These are phyloP conservation scores for Acanthochromis polyacanthus DNA, from an alignment of 2,113 vertebrate genomes.

Conservation along the genomic window DNA sequence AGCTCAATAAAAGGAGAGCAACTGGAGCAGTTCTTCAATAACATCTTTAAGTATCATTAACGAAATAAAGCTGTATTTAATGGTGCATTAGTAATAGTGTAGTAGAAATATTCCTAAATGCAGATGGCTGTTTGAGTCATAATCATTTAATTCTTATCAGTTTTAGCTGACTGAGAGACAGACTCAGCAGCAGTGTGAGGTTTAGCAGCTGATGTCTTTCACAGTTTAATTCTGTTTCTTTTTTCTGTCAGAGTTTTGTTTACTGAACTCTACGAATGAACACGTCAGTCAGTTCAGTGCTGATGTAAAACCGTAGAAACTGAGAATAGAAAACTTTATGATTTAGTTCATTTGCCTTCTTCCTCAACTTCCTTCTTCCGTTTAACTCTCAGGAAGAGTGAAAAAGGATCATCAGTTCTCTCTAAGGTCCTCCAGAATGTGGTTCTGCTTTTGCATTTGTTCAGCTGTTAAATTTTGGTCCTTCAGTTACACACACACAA, in stretches of 20 bases:
- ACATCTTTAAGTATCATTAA: no score
- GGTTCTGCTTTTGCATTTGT: background rate
- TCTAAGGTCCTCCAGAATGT: slow-evolving; percentile 9
- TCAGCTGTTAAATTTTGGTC: background rate
- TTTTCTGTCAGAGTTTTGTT: background rate
- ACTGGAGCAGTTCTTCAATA: no score
- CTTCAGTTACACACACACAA: background rate
- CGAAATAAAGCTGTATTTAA: no score
- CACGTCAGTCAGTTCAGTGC: background rate
- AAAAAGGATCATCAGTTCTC: slow-evolving; percentile 7
- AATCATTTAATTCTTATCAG: no score
- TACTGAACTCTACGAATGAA: background rate
- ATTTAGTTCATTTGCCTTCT: background rate
- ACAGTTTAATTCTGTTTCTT: background rate
- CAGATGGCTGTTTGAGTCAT: no score
- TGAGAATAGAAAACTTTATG: background rate
- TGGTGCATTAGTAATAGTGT: no score
- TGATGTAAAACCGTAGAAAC: background rate
- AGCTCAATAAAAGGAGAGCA: no score
- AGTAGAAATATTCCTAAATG: no score
- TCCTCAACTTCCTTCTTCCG: slow-evolving; percentile 5
- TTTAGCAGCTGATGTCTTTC: background rate
- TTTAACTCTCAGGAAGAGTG: background rate
- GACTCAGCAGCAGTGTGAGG: no score
- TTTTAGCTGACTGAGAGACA: no score